Base-by-base conservation (phyloP, 2,888 invertebrate species). In the Melanostoma mellinum region DNA sequence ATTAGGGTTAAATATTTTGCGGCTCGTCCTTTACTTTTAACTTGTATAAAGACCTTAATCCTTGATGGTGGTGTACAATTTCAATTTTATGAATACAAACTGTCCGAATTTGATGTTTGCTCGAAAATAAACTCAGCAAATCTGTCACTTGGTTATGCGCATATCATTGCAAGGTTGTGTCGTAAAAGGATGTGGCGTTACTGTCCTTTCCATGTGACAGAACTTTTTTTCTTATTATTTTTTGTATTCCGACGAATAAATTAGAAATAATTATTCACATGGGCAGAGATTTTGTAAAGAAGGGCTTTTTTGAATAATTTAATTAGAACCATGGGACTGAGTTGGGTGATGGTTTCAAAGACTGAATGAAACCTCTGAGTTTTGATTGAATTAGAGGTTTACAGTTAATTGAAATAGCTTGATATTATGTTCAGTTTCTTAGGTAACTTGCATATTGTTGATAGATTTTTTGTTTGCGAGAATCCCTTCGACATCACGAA, bases 61-160 rank as follows among this genome's bases (percentile, higher is more conserved):
- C 79, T 68, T 67, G 33, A 55, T 58, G 68, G 65, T 53, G 75
- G 85, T 85, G 75, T 85, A 75, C 85, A 63, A 68, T 85, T 85
- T 85, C 85, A 71, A 65, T 78, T 85, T 78, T 75, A 76, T 85
- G 75, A 80, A 72, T 68, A 58, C 79, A 76, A 72, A 75, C 67
- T 75, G 79, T 79, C 75, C 80, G 75, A 60, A 58, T 85, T 74
- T 80, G 80, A 80, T 85, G 85, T 85, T 85, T 85, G 72, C 80
- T 75, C 75, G 80, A 80, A 46, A 80, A 79, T 85, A 87, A 86
- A 87, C 88, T 88, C 88, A 87, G 85, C 88, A 88, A 87, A 89
- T 89, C 90, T 90, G 89, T 90, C 89, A 89, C 87, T 87, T 88
- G 88, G 89, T 89, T 89, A 88, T 89, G 89, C 88, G 80, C 74